These are phyloP conservation scores for Scalopus aquaticus DNA, from an alignment of 2,113 vertebrate species.

Conservation along the genomic window DNA sequence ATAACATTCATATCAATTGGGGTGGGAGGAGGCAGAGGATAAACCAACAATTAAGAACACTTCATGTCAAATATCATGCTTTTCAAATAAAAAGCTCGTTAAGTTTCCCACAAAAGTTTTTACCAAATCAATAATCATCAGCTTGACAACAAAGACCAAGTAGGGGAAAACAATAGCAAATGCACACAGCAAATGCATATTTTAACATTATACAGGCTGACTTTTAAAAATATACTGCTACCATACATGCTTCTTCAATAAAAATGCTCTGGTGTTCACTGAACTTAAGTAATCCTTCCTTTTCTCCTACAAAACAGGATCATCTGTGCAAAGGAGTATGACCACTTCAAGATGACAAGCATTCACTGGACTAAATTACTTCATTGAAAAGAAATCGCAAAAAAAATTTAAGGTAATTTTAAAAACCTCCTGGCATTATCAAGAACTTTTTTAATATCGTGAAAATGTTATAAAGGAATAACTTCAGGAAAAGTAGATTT, in stretches of 20 bases:
- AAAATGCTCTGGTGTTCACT: not conserved
- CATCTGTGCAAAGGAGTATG: not conserved
- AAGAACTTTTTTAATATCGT: not conserved
- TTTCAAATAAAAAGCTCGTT: not conserved
- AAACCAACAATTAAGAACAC: not conserved
- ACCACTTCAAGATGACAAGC: not conserved
- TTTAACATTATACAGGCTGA: not conserved
- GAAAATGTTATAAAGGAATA: not conserved
- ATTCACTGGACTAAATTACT: not conserved
- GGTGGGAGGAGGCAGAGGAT: too few relatives aligned
- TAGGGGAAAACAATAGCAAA: not conserved
- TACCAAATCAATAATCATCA: not conserved
- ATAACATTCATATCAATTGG: not conserved
- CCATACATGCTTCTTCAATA: not conserved
- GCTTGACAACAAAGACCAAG: not conserved
- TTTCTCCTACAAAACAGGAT: conserved; percentile 17
- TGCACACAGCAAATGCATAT: not conserved
- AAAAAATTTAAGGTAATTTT: not conserved
- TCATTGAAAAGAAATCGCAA: not conserved
- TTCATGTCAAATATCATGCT: not conserved
- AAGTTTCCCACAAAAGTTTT: not conserved
- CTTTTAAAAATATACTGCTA: not conserved
- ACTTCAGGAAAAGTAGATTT: not conserved
- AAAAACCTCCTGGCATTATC: not conserved
- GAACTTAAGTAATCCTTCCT: not conserved